Evolutionary conservation across 2,888 invertebrate genomes (phyloP).

Genomic region (Phortica magna): DNA sequence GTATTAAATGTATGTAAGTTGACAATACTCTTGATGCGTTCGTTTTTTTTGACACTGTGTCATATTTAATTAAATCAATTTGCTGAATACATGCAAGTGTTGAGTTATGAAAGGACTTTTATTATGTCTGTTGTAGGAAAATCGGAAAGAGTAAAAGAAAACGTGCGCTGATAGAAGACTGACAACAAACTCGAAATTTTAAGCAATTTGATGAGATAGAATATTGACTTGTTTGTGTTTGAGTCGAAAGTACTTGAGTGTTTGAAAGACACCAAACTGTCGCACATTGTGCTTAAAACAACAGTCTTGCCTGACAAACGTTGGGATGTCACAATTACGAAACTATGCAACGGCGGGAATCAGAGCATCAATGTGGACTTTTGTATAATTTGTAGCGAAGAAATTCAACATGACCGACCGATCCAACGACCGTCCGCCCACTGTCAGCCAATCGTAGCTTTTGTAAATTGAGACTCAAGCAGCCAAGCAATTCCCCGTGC

Average conservation of each 20-base stretch:
- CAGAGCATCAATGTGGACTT: too few species aligned
- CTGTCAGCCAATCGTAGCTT: not conserved
- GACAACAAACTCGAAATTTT: too few species aligned
- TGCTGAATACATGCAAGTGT: not conserved
- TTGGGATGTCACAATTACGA: constrained; percentile 1
- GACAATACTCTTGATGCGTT: constrained; percentile 11
- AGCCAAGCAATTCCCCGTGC: not conserved
- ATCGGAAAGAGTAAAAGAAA: too few species aligned
- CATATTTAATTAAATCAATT: constrained; percentile 21
- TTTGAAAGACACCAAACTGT: not conserved
- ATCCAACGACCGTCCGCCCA: not conserved
- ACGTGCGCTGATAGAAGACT: too few species aligned
- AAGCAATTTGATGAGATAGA: too few species aligned
- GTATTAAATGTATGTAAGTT: constrained; percentile 6
- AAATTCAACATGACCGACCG: too few species aligned
- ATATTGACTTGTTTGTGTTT: too few species aligned
- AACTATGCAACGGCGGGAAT: not conserved
- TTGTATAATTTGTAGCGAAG: too few species aligned
- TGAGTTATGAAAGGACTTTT: not conserved
- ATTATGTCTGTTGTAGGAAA: not conserved
- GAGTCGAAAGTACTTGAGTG: not conserved
- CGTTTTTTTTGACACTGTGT: not conserved
- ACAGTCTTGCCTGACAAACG: not conserved
- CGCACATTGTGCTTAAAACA: not conserved
- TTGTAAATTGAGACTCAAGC: constrained; percentile 20